These are phyloP conservation scores for Polydrusus cervinus DNA, from an alignment of 2,888 invertebrate genomes.

Conservation along the genomic window DNA sequence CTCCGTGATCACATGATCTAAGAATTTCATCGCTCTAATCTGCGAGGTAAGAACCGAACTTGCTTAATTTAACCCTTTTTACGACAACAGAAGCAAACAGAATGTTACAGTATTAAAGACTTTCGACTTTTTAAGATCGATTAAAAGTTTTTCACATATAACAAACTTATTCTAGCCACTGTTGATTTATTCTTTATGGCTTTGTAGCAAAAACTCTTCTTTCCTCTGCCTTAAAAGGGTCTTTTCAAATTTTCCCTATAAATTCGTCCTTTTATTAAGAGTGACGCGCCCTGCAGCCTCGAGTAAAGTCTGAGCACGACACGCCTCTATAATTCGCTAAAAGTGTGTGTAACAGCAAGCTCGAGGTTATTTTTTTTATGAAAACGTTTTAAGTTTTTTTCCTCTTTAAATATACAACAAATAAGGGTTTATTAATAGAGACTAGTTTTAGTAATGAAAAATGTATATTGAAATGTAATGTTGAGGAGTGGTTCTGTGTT, in stretches of 20 bases:
- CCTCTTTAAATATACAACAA: neutral
- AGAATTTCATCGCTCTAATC: no score
- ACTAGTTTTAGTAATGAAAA: no score
- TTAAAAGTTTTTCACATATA: neutral
- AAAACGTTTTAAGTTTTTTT: neutral
- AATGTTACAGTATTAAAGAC: no score
- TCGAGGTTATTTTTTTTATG: constrained; percentile 1
- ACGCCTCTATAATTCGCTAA: constrained; percentile 30
- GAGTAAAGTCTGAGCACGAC: constrained; percentile 24
- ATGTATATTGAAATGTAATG: no score
- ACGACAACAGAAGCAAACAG: no score
- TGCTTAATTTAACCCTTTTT: no score
- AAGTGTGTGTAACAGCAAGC: constrained; percentile 14
- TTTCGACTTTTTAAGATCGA: no score
- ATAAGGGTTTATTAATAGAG: neutral
- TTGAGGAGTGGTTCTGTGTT: no score
- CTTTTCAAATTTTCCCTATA: constrained; percentile 24
- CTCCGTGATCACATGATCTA: no score
- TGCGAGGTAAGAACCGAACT: no score
- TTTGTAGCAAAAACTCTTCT: constrained; percentile 11
- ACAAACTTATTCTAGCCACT: neutral
- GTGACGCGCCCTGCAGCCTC: constrained; percentile 22
- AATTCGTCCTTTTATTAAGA: constrained; percentile 24
- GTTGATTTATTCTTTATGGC: neutral
- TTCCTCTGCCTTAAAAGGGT: constrained; percentile 11